Evolutionary conservation across 1,140 invertebrate genomes (phyloP), one percentile per base, ranked within the genome.

Genomic region (Linepithema humile): DNA sequence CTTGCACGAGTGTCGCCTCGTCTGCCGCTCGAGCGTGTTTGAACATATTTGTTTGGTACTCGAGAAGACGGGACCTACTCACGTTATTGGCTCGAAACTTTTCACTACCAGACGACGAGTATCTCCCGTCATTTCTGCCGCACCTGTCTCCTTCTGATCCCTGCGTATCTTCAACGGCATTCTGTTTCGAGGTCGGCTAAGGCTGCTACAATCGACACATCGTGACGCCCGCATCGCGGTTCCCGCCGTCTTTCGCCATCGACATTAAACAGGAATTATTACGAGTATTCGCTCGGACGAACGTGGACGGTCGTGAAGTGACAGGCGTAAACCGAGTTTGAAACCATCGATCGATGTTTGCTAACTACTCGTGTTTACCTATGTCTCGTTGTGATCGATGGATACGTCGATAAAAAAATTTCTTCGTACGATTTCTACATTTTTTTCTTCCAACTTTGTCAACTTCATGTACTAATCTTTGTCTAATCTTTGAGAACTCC

Each of bases 11-110:
- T 87, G 86, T 86, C 64, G 75, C 60, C 45, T 48, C 55, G 70
- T 73, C 84, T 50, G 85, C 50, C 53, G 65, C 85, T 84, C 73
- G 73, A 82, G 77, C 82, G 43, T 91, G 88, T 92, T 90, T 90
- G 87, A 90, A 87, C 85, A 90, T 92, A 90, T 92, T 92, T 92
- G 84, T 83, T 82, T 59, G 72, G 45, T 84, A 64, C 84, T 85
- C 87, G 69, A 88, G 48, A 69, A 38, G 84, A 75, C 88, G 85
- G 72, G 62, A 77, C 62, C 78, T 65, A 77, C 78, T n/a, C 62
- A 59, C 73, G 48, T 83, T 70, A 82, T 83, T 86, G 85, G 86
- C 72, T 73, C 53, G 38, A 73, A 50, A 60, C 78, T 77, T 40
- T 69, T 77, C 53, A 85, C 59, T 80, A 35, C 29, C 73, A 40